Base-by-base conservation (phyloP, 2,797 vertebrate species). In the Spinibarbus caldwelli region DNA sequence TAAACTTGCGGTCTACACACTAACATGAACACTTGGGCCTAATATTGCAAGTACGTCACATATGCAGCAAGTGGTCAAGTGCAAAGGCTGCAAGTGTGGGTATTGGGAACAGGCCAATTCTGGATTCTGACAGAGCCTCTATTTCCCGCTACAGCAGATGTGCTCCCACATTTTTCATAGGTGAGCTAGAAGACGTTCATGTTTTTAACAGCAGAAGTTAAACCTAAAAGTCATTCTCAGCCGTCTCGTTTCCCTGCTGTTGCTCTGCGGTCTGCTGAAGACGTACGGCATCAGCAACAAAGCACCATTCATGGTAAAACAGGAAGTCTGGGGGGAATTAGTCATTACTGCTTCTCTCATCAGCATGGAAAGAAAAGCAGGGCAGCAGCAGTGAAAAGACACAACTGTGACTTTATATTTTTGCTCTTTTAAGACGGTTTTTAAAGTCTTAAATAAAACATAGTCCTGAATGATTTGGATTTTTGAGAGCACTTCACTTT, bases 271-370 rank as follows among this genome's bases (percentile, higher is more conserved):
- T 83, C 70, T 88, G 85, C 72, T 80, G 15, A 57, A 88, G 85
- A 82, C 82, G 21, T 85, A 79, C 78, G 71, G 80, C 85, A 87
- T 88, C 87, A 88, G 87, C 86, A 89, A 88, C 86, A 90, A 78
- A 87, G 83, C 82, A 91, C 91, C 89, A 90, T 92, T 91, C 88
- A 92, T 91, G 89, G 90, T 91, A 88, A 91, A 90, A 91, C 90
- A 91, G 89, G 90, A 90, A 91, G 87, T 83, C 76, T 85, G 85
- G 71, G 64, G 54, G 78, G 76, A 85, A 86, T 86, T 88, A 83
- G 67, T 87, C 85, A 89, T 80, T 85, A 87, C 86, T 81, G 83
- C 75, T 89, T 81, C 85, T 86, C 80, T 88, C 86, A 84, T 89
- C 88, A 87, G 73, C 57, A 72, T 57, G 85, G 29, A 78, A 76